phyloP scores from a whole-genome alignment of 1,140 invertebrate genomes.

The Anadara kagoshimensis region DNA sequence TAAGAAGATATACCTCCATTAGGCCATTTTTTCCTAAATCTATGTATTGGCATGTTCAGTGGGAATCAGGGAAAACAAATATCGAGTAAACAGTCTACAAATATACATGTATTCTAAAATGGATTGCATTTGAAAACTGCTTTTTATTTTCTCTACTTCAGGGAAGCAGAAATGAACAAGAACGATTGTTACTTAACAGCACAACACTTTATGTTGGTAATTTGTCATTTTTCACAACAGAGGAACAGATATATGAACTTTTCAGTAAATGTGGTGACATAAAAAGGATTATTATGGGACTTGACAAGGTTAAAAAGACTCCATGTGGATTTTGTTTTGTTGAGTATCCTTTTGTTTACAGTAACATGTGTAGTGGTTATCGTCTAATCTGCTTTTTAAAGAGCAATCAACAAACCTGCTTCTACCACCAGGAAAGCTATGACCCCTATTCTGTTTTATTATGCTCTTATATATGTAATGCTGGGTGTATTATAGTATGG shows the following conservation, averaged over 20 bases:
- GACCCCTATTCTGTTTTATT: too few species aligned
- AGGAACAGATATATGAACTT: slow-evolving; percentile 99
- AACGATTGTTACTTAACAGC: slow-evolving; percentile 83
- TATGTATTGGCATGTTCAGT: too few species aligned
- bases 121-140: too few species aligned
- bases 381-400: background rate
- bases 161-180: slow-evolving; percentile 95
- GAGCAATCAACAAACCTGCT: background rate
- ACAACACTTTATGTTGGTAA: slow-evolving; percentile 97
- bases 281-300: slow-evolving; percentile 96
- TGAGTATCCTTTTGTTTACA: slow-evolving; percentile 81
- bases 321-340: slow-evolving; percentile 99
- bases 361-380: background rate
- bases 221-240: slow-evolving; percentile 98
- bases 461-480: too few species aligned
- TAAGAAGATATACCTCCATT: too few species aligned
- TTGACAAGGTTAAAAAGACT: slow-evolving; percentile 98
- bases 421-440: too few species aligned
- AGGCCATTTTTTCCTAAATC: too few species aligned
- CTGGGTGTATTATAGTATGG: background rate
- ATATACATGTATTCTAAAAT: too few species aligned
- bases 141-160: slow-evolving; percentile 74
- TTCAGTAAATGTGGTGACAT: slow-evolving; percentile 98
- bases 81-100: too few species aligned
- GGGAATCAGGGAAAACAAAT: too few species aligned